Percentiles rank a stretch among this genome's conserved stretches.
These are phyloP conservation scores for Xylocopa sonorina DNA, from an alignment of 1,140 invertebrate species.

Conservation along the genomic window DNA sequence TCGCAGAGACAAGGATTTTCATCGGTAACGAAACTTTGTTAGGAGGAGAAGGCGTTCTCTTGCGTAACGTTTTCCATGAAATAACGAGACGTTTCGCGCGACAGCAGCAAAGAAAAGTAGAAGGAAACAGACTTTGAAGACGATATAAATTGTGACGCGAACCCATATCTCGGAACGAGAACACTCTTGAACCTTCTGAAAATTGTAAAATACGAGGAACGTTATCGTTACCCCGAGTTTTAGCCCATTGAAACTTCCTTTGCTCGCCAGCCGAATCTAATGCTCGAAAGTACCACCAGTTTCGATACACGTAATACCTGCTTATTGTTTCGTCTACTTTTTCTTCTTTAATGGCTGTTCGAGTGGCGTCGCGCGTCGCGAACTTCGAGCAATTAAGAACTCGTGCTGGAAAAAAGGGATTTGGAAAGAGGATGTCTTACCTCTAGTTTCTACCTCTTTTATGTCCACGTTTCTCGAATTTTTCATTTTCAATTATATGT, in stretches of 20 bases:
- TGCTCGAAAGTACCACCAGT: neutral
- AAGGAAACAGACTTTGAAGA: neutral
- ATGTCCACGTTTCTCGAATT: too few species aligned
- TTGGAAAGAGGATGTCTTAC: neutral
- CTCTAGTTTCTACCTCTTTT: too few species aligned
- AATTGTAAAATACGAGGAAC: neutral
- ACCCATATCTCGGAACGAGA: neutral
- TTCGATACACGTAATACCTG: neutral
- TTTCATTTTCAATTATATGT: too few species aligned
- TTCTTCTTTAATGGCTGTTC: neutral
- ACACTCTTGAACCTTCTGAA: slow-evolving; percentile 3
- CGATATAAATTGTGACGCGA: slow-evolving; percentile 22
- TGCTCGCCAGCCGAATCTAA: neutral
- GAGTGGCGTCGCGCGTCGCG: neutral
- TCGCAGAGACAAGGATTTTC: neutral
- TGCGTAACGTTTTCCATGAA: neutral
- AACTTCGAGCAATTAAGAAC: neutral
- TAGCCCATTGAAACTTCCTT: neutral
- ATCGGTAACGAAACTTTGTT: slow-evolving; percentile 7
- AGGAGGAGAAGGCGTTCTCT: neutral
- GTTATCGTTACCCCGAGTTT: neutral
- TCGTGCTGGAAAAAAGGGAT: neutral
- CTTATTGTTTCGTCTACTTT: too few species aligned
- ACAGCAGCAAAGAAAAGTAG: neutral
- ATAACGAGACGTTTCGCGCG: slow-evolving; percentile 22